phyloP scores from a whole-genome alignment of 2,113 vertebrate species.

The Apteryx mantelli region DNA sequence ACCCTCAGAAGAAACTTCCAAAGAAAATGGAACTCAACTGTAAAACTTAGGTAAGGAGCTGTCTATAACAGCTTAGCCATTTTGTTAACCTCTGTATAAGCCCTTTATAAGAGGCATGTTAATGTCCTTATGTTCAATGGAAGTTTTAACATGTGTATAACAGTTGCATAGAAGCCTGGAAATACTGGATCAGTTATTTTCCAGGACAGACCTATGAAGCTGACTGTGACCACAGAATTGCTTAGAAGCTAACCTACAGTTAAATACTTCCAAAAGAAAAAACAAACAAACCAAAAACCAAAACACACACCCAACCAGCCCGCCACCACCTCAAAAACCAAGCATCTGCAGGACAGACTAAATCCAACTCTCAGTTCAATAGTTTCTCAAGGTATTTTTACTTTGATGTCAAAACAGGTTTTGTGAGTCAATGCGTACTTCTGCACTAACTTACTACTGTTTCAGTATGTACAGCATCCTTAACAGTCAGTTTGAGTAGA shows the following conservation, averaged over 20 bases:
- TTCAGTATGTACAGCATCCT: neutral
- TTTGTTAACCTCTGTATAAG: neutral
- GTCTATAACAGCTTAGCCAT: neutral
- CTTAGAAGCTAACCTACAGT: neutral
- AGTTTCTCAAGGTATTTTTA: neutral
- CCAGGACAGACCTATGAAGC: neutral
- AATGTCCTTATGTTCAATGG: neutral
- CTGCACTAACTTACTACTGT: neutral
- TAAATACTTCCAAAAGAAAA: neutral
- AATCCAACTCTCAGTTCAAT: neutral
- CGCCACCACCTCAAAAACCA: fast-evolving
- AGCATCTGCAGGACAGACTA: neutral
- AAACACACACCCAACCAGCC: neutral
- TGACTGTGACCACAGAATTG: neutral
- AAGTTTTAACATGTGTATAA: fast-evolving
- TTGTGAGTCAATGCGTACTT: neutral
- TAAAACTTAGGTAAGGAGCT: neutral
- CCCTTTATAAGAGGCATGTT: neutral
- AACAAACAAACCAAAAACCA: neutral
- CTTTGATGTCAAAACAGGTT: neutral
- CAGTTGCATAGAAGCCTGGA: neutral
- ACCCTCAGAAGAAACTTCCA: neutral
- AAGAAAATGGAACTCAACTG: neutral
- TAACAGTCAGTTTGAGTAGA: neutral
- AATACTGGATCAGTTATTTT: neutral